Evolutionary conservation across 2,113 vertebrate genomes (phyloP).

Genomic region (Labeo catla): DNA sequence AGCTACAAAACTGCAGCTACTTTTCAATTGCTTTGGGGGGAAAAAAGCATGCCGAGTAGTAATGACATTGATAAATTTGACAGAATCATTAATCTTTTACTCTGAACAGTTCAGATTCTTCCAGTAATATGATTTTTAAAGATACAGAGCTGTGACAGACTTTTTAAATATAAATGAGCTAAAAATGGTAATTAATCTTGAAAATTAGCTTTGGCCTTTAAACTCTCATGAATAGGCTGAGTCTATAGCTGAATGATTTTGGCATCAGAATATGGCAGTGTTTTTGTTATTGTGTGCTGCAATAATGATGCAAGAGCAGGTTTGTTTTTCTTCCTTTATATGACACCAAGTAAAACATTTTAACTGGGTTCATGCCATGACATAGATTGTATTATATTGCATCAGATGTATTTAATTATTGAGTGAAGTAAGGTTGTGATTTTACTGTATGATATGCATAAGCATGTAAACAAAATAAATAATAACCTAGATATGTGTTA

Average conservation of each 20-base stretch:
- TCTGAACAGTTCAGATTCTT: neutral
- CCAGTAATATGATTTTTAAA: neutral
- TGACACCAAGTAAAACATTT: neutral
- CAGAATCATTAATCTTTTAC: constrained; percentile 14
- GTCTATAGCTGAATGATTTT: constrained; percentile 7
- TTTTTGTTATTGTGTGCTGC: constrained; percentile 5
- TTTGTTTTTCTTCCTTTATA: neutral
- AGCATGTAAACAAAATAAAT: constrained; percentile 13
- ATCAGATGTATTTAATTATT: neutral
- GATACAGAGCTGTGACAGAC: neutral
- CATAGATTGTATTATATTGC: neutral
- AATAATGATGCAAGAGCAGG: neutral
- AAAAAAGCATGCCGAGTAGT: neutral
- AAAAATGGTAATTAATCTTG: neutral
- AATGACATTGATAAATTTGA: constrained; percentile 2
- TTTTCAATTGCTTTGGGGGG: neutral
- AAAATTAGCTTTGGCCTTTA: neutral
- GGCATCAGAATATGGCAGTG: neutral
- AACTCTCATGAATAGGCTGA: neutral
- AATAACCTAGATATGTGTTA: neutral
- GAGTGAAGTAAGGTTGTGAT: neutral
- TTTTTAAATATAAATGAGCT: constrained; percentile 14
- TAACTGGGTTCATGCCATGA: neutral
- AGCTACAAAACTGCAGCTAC: neutral
- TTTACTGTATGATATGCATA: neutral